Conservation (phyloP, 2,797 vertebrate species). For the Artibeus jamaicensis region DNA sequence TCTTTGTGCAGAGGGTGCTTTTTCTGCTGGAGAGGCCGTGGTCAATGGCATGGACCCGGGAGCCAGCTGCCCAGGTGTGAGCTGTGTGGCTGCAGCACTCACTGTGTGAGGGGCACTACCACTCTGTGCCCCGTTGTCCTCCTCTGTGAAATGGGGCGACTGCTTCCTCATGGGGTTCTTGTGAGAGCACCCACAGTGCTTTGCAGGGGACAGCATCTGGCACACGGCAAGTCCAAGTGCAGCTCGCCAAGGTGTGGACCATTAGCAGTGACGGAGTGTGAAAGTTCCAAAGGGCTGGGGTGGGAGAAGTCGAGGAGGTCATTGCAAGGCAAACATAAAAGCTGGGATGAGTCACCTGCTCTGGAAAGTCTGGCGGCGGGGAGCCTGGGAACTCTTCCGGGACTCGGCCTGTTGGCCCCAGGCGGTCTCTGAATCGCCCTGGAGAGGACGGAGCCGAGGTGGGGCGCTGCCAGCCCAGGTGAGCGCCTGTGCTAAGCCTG, state of each 20-base stretch:
- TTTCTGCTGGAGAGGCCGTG: not conserved
- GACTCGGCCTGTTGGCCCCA: not conserved
- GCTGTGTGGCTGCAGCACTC: accelerated
- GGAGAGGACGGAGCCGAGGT: not conserved
- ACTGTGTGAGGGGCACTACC: not conserved
- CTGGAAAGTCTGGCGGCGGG: not conserved
- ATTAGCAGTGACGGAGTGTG: accelerated
- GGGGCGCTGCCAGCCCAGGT: not conserved
- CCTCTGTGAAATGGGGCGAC: not conserved
- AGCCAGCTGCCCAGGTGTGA: accelerated
- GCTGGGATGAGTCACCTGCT: not conserved
- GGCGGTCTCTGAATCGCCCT: not conserved
- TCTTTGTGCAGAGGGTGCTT: not conserved
- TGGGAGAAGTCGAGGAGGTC: not conserved
- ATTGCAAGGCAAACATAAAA: not conserved
- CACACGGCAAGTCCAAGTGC: not conserved
- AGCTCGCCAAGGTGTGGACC: not conserved
- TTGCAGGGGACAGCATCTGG: not conserved
- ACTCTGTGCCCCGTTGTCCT: not conserved
- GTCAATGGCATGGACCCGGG: not conserved
- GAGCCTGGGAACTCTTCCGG: not conserved
- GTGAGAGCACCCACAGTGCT: not conserved
- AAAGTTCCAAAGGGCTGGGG: not conserved
- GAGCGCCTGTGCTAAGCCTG: not conserved
- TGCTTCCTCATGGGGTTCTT: not conserved